Evolutionary conservation across 2,113 vertebrate genomes (phyloP).

Genomic region (Columba livia): DNA sequence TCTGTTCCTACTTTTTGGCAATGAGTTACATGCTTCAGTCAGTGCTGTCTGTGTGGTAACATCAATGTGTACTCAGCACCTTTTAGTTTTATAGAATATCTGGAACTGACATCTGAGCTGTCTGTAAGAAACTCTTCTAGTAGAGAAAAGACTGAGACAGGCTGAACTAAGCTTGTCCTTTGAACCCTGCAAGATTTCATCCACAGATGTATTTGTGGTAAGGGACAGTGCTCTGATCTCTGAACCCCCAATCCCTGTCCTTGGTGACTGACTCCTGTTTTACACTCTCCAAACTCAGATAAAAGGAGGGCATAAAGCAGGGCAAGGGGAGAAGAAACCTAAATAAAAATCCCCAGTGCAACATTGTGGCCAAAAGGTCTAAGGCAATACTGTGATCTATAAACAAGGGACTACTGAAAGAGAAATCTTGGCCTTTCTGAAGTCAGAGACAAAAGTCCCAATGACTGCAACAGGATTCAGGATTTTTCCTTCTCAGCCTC

Average conservation of each 20-base stretch:
- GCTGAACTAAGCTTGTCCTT: neutral
- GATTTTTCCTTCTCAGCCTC: neutral
- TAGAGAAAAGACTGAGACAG: neutral
- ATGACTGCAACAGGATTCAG: neutral
- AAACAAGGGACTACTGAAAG: neutral
- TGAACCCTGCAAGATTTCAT: constrained; percentile 30
- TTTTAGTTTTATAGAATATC: neutral
- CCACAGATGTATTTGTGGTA: neutral
- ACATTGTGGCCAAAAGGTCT: neutral
- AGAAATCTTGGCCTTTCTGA: neutral
- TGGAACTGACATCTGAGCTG: neutral
- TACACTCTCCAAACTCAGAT: neutral
- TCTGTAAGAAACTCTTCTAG: neutral
- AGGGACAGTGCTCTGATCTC: neutral
- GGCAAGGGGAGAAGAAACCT: neutral
- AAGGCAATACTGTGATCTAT: neutral
- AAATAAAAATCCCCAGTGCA: neutral
- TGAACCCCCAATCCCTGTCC: neutral
- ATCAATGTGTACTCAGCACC: neutral
- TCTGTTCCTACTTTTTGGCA: neutral
- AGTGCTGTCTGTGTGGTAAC: neutral
- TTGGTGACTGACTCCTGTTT: neutral
- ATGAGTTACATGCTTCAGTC: neutral
- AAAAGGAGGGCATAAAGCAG: neutral
- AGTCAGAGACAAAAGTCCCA: neutral